phyloP scores from a whole-genome alignment of 2,797 vertebrate genomes.

The Periophthalmus magnuspinnatus region DNA sequence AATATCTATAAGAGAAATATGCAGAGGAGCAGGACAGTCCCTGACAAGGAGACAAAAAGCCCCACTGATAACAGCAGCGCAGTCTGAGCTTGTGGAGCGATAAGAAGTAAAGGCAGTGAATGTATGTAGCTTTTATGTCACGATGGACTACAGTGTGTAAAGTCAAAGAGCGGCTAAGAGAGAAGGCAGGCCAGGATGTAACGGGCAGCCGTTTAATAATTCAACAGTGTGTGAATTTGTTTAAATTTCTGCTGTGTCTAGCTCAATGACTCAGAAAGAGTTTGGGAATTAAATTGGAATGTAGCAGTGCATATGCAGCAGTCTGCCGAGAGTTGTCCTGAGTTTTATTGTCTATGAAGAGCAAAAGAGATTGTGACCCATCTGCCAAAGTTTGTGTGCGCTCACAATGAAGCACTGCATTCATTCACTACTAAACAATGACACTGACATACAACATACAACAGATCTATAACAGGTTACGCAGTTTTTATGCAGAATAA shows the following conservation, averaged over 20 bases:
- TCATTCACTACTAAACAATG: constrained; percentile 24
- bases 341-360: constrained; percentile 55
- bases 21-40: constrained; percentile 41
- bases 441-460: constrained; percentile 13
- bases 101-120: constrained; percentile 63
- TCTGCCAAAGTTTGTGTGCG: constrained; percentile 31
- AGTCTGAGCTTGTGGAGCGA: constrained; percentile 57
- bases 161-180: constrained; percentile 22
- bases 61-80: constrained; percentile 54
- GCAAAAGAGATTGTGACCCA: constrained; percentile 38
- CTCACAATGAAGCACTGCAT: constrained; percentile 11
- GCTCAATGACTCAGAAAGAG: constrained; percentile 49
- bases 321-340: constrained; percentile 33
- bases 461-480: too few relatives aligned
- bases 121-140: constrained; percentile 54
- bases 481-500: too few relatives aligned
- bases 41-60: constrained; percentile 69
- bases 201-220: constrained; percentile 57
- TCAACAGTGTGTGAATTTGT: constrained; percentile 52
- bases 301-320: constrained; percentile 33
- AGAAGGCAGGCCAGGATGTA: constrained; percentile 20
- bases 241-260: constrained; percentile 44
- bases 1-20: constrained; percentile 58
- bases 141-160: constrained; percentile 48
- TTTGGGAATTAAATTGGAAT: constrained; percentile 38